Evolutionary conservation across 2,797 vertebrate species (phyloP).

Genomic region (Thaleichthys pacificus): DNA sequence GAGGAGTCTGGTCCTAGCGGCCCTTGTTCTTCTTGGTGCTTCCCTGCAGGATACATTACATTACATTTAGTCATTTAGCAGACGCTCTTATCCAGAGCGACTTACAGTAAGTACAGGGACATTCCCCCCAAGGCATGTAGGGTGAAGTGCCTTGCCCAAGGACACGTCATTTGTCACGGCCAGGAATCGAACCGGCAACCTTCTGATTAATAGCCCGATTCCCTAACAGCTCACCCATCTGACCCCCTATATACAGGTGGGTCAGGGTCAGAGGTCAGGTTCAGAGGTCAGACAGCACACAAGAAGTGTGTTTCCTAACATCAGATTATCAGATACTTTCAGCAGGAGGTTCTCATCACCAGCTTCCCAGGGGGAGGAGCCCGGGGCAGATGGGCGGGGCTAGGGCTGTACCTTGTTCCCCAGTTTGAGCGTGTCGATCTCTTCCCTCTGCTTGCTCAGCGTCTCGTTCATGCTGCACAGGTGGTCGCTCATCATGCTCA

Average conservation of each 20-base stretch:
- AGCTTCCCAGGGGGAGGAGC: background rate
- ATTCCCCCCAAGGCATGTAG: no score
- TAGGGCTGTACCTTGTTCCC: conserved; percentile 81
- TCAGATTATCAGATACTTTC: background rate
- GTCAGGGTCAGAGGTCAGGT: no score
- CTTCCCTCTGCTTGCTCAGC: conserved; percentile 93
- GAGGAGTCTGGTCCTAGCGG: conserved; percentile 76
- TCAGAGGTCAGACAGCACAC: no score
- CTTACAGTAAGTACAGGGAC: no score
- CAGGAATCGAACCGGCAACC: no score
- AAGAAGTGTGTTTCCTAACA: no score
- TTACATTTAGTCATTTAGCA: background rate
- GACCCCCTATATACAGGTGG: no score
- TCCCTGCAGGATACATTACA: conserved; percentile 73
- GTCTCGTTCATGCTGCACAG: conserved; percentile 99
- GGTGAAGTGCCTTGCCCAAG: no score
- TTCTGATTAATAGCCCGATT: no score
- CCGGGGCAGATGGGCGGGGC: background rate
- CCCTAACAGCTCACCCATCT: no score
- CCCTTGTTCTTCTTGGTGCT: conserved; percentile 96
- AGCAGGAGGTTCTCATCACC: background rate
- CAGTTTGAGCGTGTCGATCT: conserved; percentile 95
- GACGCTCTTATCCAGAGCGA: no score
- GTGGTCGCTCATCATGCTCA: conserved; percentile 99
- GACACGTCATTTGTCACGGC: no score